Evolutionary conservation across 2,797 vertebrate genomes (phyloP).

Genomic region (Novumbra hubbsi): DNA sequence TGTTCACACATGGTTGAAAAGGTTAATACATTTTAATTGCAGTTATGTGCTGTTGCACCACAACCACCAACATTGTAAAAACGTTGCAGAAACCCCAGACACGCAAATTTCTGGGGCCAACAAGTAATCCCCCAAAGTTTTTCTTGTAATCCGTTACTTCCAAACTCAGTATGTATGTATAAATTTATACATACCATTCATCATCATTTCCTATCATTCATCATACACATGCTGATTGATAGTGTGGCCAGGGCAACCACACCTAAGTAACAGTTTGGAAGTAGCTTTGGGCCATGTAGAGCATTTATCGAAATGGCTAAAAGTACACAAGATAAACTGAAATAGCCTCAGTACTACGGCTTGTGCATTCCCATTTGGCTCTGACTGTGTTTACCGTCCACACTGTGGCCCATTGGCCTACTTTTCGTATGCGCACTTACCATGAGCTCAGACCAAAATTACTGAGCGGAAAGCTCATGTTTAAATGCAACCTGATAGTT

Average conservation of each 20-base stretch:
- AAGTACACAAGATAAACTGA: not conserved
- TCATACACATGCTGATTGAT: conserved; percentile 51
- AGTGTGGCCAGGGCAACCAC: conserved; percentile 26
- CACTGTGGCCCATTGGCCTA: conserved; percentile 3
- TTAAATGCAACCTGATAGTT: not conserved
- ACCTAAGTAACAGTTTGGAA: not conserved
- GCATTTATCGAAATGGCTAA: not conserved
- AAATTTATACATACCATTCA: too few species aligned
- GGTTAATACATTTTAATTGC: too few species aligned
- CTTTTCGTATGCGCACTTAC: not conserved
- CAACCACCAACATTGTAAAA: too few species aligned
- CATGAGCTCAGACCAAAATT: not conserved
- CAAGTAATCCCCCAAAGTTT: too few species aligned
- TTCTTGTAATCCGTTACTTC: too few species aligned
- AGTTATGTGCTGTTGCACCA: too few species aligned
- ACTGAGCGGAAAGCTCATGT: conserved; percentile 5
- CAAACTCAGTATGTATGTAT: too few species aligned
- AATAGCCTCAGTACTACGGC: not conserved
- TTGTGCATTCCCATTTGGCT: not conserved
- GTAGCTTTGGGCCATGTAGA: not conserved
- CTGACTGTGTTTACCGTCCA: conserved; percentile 10
- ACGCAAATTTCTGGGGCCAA: too few species aligned
- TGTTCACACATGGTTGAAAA: too few species aligned
- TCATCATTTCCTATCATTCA: conserved; percentile 42
- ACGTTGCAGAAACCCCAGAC: too few species aligned